Evolutionary conservation across 2,888 invertebrate genomes (phyloP).

Genomic region (Eustalomyia histrio): DNA sequence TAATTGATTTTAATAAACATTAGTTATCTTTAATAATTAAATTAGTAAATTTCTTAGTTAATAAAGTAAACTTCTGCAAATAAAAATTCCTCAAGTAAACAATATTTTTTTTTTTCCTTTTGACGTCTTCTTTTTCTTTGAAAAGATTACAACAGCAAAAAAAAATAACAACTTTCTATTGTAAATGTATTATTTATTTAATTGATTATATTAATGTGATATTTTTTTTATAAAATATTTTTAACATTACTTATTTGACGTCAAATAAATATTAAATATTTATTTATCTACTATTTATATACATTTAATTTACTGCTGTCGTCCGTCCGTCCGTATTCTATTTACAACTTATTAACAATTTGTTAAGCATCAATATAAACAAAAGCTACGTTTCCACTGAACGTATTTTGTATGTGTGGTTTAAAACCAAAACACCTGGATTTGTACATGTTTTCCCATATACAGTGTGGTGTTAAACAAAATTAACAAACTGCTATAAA

Average conservation of each 20-base stretch:
- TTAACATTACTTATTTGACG: conserved; percentile 31
- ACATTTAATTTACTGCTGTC: conserved; percentile 2
- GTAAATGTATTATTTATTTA: background rate
- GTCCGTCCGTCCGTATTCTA: background rate
- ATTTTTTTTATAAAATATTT: conserved; percentile 2
- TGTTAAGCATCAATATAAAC: conserved; percentile 1
- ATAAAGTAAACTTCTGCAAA: background rate
- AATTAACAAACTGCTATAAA: too few relatives aligned
- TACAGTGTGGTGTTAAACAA: too few relatives aligned
- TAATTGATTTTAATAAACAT: background rate
- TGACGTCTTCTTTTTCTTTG: background rate
- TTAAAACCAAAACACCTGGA: too few relatives aligned
- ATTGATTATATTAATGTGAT: background rate
- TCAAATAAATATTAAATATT: conserved; percentile 30
- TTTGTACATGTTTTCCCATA: too few relatives aligned
- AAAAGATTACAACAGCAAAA: background rate
- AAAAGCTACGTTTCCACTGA: too few relatives aligned
- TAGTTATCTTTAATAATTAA: background rate
- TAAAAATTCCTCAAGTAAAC: background rate
- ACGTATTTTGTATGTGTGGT: too few relatives aligned
- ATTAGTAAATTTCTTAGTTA: background rate
- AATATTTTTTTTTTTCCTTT: background rate
- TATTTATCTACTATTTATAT: conserved; percentile 3
- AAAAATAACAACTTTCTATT: background rate
- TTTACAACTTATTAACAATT: conserved; percentile 1